Percentiles rank a stretch among this genome's conserved stretches.
phyloP scores from a whole-genome alignment of 1,140 invertebrate genomes.

The Leptoteleia sp. region DNA sequence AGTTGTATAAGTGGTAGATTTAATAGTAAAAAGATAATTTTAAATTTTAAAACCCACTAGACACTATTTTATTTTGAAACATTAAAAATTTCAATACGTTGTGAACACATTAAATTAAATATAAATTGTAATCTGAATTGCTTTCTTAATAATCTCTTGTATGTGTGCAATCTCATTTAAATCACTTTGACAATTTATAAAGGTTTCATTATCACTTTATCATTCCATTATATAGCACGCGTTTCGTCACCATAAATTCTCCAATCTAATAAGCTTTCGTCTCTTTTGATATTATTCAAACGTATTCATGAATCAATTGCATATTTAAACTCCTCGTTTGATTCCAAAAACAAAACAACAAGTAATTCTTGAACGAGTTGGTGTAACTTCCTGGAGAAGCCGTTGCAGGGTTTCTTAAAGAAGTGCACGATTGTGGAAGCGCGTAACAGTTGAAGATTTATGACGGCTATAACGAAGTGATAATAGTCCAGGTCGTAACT shows the following conservation, averaged over 20 bases:
- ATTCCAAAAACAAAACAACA: slow-evolving; percentile 38
- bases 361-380: slow-evolving; percentile 59
- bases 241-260: slow-evolving; percentile 16
- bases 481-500: slow-evolving; percentile 76
- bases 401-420: slow-evolving; percentile 45
- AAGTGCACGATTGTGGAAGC: slow-evolving; percentile 58
- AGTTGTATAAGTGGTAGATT: no score
- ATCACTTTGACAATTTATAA: no score
- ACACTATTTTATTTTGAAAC: no score
- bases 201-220: no score
- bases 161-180: no score
- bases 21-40: no score
- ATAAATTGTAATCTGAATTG: no score
- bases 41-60: no score
- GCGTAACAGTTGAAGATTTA: slow-evolving; percentile 69
- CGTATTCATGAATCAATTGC: slow-evolving; percentile 51
- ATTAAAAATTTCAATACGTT: no score
- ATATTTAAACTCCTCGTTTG: slow-evolving; percentile 30
- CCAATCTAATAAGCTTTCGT: neutral
- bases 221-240: slow-evolving; percentile 5
- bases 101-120: no score
- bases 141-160: no score
- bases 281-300: slow-evolving; percentile 34
- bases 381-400: slow-evolving; percentile 49
- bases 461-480: slow-evolving; percentile 71